Evolutionary conservation across 1,140 invertebrate genomes (phyloP).

Genomic region (Goniozus legneri): DNA sequence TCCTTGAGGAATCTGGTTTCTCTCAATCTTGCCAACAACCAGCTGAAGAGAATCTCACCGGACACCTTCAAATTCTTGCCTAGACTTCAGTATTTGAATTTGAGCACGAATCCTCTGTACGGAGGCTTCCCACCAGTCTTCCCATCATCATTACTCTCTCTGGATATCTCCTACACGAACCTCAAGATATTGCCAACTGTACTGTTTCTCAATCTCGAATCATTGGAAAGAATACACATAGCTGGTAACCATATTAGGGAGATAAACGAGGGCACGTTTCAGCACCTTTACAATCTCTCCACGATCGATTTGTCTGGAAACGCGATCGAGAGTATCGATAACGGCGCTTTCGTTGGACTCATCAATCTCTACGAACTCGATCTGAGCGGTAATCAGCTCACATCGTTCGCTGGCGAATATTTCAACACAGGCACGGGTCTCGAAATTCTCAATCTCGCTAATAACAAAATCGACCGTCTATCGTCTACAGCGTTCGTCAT

Average conservation of each 20-base stretch:
- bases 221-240: constrained; percentile 65
- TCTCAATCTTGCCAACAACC: constrained; percentile 77
- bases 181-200: constrained; percentile 69
- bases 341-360: constrained; percentile 71
- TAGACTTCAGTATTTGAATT: constrained; percentile 69
- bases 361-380: constrained; percentile 71
- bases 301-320: constrained; percentile 73
- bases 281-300: constrained; percentile 69
- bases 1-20: constrained; percentile 63
- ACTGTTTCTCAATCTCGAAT: constrained; percentile 65
- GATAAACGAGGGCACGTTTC: constrained; percentile 68
- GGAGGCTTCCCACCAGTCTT: constrained; percentile 51
- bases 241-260: constrained; percentile 67
- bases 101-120: constrained; percentile 71
- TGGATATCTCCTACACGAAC: constrained; percentile 73
- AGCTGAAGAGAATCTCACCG: constrained; percentile 65
- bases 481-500: constrained; percentile 79
- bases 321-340: constrained; percentile 71
- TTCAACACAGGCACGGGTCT: constrained; percentile 75
- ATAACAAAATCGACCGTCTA: constrained; percentile 70
- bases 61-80: constrained; percentile 68
- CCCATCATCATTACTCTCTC: constrained; percentile 53
- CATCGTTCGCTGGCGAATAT: constrained; percentile 68
- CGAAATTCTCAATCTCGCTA: constrained; percentile 70
- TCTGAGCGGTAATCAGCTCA: constrained; percentile 71